Base-by-base conservation (phyloP, 2,888 invertebrate species). In the Chymomyza fuscimana region DNA sequence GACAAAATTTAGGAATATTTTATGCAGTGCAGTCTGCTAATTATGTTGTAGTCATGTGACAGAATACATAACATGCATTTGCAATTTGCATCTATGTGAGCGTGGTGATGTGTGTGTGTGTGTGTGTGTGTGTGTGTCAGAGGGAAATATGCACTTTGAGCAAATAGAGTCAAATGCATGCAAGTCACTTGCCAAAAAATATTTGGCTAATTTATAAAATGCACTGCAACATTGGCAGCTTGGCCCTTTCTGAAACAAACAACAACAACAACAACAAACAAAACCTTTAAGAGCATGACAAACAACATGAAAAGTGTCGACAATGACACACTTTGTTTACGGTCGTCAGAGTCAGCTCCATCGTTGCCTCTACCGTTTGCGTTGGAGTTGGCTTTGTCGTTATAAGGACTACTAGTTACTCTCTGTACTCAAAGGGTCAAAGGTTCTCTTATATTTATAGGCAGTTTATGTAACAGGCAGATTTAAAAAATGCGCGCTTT, bases 141-240 rank as follows among this genome's bases (percentile, higher is more conserved):
- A 19, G 52, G 16, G n/a, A 19, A 7, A 9, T n/a, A 10, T 19
- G 16, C n/a, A 54, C 52, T 19, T 54, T 16, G 16, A 19, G 52
- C 19, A 54, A 54, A 19, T 54, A 19, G 16, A 54, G 52, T 54
- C 52, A 54, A 54, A 16, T 54, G 16, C 16, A 54, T 54, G 16
- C 52, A 46, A 46, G 16, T 54, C 16, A 54, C 16, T 72, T 84
- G 72, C 71, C 74, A 46, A 46, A 78, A 84, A 81, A 87, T 83
- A 86, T 83, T 83, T 83, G 70, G 73, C 80, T 82, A 86, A 86
- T 84, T 80, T 80, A 54, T 54, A 54, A 54, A 54, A 54, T 54
- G 19, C 16, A n/a, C 9, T 54, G 7, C 52, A 16, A 54, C 19
- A 19, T n/a, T 19, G 52, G 2, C 19, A 19, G 19, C 16, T 54